phyloP scores from a whole-genome alignment of 2,888 invertebrate genomes.

The Drosophila barbarae region DNA sequence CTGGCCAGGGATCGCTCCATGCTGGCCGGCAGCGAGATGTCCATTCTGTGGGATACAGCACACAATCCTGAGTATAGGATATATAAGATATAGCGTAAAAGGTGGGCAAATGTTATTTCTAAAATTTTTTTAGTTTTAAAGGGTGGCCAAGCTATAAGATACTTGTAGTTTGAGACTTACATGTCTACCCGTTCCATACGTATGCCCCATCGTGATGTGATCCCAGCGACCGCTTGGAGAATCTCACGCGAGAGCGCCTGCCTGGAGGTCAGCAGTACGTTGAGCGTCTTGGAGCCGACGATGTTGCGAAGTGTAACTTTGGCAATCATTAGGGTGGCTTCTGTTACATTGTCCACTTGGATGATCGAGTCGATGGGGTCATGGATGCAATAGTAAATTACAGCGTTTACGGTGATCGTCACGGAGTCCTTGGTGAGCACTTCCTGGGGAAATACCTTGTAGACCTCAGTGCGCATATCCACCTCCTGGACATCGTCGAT shows the following conservation, averaged over 20 bases:
- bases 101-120: too few species aligned
- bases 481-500: slow-evolving; percentile 81
- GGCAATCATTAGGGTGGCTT: slow-evolving; percentile 88
- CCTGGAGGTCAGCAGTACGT: slow-evolving; percentile 92
- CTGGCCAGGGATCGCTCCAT: slow-evolving; percentile 70
- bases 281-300: slow-evolving; percentile 92
- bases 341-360: slow-evolving; percentile 82
- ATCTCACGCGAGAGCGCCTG: slow-evolving; percentile 93
- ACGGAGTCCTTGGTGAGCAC: slow-evolving; percentile 92
- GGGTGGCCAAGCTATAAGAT: too few species aligned
- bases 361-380: slow-evolving; percentile 87
- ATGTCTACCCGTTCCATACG: slow-evolving; percentile 96
- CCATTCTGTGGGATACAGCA: slow-evolving; percentile 52
- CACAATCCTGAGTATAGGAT: too few species aligned
- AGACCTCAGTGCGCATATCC: slow-evolving; percentile 83
- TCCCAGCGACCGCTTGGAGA: slow-evolving; percentile 89
- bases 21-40: slow-evolving; percentile 61
- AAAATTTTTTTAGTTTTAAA: too few species aligned
- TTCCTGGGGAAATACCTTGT: slow-evolving; percentile 84
- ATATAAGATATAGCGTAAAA: too few species aligned
- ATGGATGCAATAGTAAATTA: slow-evolving; percentile 88
- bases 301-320: slow-evolving; percentile 92
- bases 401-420: slow-evolving; percentile 94
- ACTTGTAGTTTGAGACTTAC: slow-evolving; percentile 79
- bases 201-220: slow-evolving; percentile 94